phyloP scores from a whole-genome alignment of 2,113 vertebrate genomes.

The Heterocephalus glaber region DNA sequence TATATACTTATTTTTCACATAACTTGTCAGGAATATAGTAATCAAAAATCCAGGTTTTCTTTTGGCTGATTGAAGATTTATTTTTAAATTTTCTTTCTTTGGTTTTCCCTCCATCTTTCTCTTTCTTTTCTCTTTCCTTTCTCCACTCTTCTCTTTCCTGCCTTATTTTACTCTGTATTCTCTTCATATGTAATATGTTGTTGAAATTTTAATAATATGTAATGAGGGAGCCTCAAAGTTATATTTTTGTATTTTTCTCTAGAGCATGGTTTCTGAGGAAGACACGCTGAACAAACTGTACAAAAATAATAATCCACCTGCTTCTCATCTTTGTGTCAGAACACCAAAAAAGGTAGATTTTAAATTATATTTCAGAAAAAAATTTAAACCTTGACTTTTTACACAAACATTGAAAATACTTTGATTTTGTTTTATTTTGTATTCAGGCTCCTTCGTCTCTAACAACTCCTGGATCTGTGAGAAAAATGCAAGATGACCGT shows the following conservation, averaged over 20 bases:
- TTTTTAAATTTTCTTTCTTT: slow-evolving; percentile 24
- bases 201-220: slow-evolving; percentile 1
- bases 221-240: background rate
- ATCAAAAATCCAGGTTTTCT: slow-evolving; percentile 2
- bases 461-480: slow-evolving; percentile 88
- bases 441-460: slow-evolving; percentile 77
- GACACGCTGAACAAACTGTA: slow-evolving; percentile 80
- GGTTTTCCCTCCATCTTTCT: background rate
- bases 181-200: background rate
- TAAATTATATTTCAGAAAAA: slow-evolving; percentile 67
- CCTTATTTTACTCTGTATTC: background rate
- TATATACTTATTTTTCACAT: background rate
- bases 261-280: slow-evolving; percentile 87
- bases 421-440: slow-evolving; percentile 75
- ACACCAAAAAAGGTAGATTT: slow-evolving; percentile 84
- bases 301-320: slow-evolving; percentile 76
- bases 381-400: slow-evolving; percentile 10
- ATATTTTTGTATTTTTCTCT: slow-evolving; percentile 69
- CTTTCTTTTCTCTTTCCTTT: rapidly evolving
- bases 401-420: slow-evolving; percentile 20
- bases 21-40: slow-evolving; percentile 33
- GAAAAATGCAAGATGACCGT: slow-evolving; percentile 90
- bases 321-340: slow-evolving; percentile 65
- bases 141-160: background rate
- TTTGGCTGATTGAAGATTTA: background rate